Evolutionary conservation across 2,113 vertebrate genomes (phyloP).

Genomic region (Antechinus stuartii): DNA sequence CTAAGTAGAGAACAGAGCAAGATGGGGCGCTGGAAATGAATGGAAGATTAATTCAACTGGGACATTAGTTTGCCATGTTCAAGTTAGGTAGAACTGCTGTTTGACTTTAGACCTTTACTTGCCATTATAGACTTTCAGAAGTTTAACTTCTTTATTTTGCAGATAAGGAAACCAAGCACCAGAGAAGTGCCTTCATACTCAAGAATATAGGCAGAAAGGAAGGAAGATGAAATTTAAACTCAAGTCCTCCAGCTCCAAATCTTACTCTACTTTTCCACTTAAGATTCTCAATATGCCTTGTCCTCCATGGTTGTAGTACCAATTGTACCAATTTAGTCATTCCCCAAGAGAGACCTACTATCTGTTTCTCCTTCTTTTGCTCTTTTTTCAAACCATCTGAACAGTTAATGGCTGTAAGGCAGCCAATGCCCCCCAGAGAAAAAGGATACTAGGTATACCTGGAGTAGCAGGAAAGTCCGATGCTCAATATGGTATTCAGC

Average conservation of each 20-base stretch:
- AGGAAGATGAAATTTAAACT: not conserved
- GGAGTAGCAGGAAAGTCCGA: slow-evolving; percentile 92
- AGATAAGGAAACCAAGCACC: slow-evolving; percentile 8
- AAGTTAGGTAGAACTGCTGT: not conserved
- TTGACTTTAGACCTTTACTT: not conserved
- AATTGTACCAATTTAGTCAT: not conserved
- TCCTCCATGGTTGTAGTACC: not conserved
- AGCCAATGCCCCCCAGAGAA: accelerated
- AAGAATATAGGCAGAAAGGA: not conserved
- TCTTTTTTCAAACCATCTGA: not conserved
- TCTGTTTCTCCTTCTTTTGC: not conserved
- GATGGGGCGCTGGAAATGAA: not conserved
- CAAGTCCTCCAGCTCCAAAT: not conserved
- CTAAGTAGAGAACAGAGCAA: not conserved
- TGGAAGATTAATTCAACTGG: not conserved
- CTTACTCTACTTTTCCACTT: not conserved
- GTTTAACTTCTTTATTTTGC: not conserved
- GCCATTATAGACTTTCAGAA: not conserved
- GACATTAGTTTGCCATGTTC: not conserved
- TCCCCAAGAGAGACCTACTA: not conserved
- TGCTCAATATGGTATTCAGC: slow-evolving; percentile 88
- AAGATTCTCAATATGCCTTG: not conserved
- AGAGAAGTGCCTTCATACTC: not conserved
- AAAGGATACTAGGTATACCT: slow-evolving; percentile 83
- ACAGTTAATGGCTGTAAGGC: accelerated